phyloP scores from a whole-genome alignment of 2,113 vertebrate species.

The Mionectes macconnelli region DNA sequence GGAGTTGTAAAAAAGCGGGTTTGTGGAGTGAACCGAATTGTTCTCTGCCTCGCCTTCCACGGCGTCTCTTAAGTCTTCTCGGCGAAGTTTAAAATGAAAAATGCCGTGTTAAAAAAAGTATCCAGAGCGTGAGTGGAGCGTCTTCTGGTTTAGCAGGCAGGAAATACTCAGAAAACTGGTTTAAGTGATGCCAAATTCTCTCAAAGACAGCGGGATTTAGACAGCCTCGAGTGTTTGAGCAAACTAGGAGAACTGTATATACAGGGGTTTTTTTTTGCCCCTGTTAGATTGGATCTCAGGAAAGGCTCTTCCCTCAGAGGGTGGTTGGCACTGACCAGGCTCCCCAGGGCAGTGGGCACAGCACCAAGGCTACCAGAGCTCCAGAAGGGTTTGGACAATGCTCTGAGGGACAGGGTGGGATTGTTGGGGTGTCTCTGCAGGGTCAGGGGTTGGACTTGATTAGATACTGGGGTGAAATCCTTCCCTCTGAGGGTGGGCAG shows the following conservation, averaged over 20 bases:
- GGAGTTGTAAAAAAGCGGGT: neutral
- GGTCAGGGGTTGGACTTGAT: neutral
- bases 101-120: neutral
- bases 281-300: neutral
- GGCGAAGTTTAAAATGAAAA: neutral
- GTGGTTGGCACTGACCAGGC: neutral
- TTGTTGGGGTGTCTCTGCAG: neutral
- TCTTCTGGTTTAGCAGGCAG: neutral
- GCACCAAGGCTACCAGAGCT: neutral
- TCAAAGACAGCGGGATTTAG: neutral
- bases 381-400: rapidly evolving
- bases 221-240: neutral
- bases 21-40: rapidly evolving
- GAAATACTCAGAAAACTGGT: neutral
- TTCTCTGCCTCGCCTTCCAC: neutral
- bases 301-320: neutral
- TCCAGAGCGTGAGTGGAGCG: neutral
- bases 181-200: neutral
- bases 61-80: neutral
- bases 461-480: neutral
- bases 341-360: neutral
- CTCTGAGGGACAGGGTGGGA: neutral
- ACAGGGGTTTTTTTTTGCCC: neutral
- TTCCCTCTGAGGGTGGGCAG: neutral
- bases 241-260: neutral